A percentile compares a stretch with the other conserved stretches of the same genome.
phyloP scores from a whole-genome alignment of 37 sponge, comb jelly and placozoan genomes.

The Mnemiopsis leidyi region DNA sequence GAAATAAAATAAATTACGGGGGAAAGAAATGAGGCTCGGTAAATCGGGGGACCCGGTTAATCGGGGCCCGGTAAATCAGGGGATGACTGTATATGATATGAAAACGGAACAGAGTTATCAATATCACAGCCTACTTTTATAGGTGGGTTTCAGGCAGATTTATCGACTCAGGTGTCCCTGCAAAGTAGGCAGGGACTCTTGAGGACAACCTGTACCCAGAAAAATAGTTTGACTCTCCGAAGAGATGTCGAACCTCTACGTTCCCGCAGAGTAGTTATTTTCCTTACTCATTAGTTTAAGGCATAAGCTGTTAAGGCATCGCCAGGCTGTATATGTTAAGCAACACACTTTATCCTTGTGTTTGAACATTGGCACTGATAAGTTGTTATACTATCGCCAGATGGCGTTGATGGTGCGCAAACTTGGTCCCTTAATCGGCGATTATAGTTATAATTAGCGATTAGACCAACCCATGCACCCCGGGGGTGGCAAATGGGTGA shows the following conservation, averaged over 20 bases:
- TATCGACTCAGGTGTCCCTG: conserved; percentile 17
- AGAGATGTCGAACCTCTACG: conserved; percentile 41
- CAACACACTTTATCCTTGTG: conserved; percentile 28
- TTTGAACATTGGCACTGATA: background rate
- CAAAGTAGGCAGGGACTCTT: conserved; percentile 57
- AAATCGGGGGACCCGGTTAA: no score
- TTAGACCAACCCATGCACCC: background rate
- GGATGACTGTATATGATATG: no score
- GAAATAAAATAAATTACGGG: no score
- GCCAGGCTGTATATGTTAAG: background rate
- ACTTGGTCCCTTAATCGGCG: background rate
- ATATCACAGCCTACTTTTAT: no score
- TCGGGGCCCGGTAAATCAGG: no score
- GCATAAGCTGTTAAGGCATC: background rate
- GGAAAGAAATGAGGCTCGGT: no score
- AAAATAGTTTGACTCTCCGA: conserved; percentile 5
- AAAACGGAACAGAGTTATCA: no score
- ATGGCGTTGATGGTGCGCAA: no score
- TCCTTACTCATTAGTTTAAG: conserved; percentile 67
- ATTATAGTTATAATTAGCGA: background rate
- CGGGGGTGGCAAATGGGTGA: background rate
- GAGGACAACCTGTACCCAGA: conserved; percentile 67
- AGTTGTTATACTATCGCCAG: no score
- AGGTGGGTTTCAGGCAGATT: conserved; percentile 65
- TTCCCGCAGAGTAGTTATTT: conserved; percentile 63